Base-by-base conservation (phyloP, 2,797 vertebrate species). In the Neosilurus hyrtlii region DNA sequence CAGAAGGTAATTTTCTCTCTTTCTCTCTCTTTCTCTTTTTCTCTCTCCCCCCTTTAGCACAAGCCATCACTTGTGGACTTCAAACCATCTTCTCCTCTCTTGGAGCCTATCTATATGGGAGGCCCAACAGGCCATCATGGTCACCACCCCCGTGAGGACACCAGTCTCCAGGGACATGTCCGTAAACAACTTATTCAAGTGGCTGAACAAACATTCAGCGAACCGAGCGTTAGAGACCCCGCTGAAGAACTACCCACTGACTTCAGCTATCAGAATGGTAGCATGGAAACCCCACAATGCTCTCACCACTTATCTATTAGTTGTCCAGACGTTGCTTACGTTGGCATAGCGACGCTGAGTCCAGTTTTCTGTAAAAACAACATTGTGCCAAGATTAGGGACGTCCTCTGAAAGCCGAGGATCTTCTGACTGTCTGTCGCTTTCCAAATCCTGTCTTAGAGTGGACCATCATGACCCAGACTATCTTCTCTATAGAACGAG, bases 1-100 rank as follows among this genome's bases (percentile, higher is more conserved):
- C 4, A 30, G 20, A 52, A 10, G 14, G 16, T 54, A 52, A 73
- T 30, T 66, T 8, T 9, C 0, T 61, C 51, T 68, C 9, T 56
- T 12, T 54, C 49, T 70, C 37, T 70, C 43, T 71, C 37, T n/a
- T 10, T 72, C 70, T 52, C n/a, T 26, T 22, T 8, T 5, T 26
- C n/a, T 54, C 61, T 68, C 43, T 83, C 18, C 24, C 83, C 20
- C 66, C 12, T 67, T 18, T 72, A 86, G 83, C 30, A 77, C 16
- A 84, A 35, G 4, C n/a, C 15, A 37, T 57, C 68, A 15, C 2
- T 35, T 5, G 1, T 80, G 62, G 63, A 68, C 20, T 20, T 82
- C 73, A 82, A 57, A 65, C 37, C 24, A 18, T 52, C 63, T n/a
- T 49, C 68, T 0, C 8, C 67, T 74, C 56, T 61, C 24, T 49